Base-by-base conservation (phyloP, 1,140 invertebrate species). In the Neodiprion virginianus region DNA sequence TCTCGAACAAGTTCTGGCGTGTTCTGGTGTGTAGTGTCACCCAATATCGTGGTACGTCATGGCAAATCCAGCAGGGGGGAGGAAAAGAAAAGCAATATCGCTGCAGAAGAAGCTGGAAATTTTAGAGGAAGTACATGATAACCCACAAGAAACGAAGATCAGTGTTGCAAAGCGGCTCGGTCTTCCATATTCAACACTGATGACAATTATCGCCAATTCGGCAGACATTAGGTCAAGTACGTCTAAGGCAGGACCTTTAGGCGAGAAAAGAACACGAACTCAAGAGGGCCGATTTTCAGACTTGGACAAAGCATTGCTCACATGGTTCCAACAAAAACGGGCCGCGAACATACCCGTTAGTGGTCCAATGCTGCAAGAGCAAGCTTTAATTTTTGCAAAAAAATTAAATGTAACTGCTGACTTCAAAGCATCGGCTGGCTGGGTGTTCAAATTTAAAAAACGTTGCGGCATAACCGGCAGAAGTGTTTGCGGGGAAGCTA, bases 381-480 rank as follows among this genome's bases (percentile, higher is more conserved):
- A 85, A 73, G 83, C 82, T 67, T 65, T 80, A 77, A 73, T 81
- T 79, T 80, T 84, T 76, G 78, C 83, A 23, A 72, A 71, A 80
- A 68, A 78, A 78, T 79, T 87, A 48, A 77, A 77, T 72, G 9
- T 61, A 11, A 67, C 76, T 74, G 67, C 68, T 50, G 78, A 81
- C 70, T 87, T 88, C 81, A 71, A 67, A 21, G 85, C 82, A 61
- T 84, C 83, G 71, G 79, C 85, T 80, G 85, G 84, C 61, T 89
- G 87, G 85, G 73, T 86, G 48, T 72, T 81, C 47, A 82, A 83
- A 77, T 87, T 84, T 77, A 83, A 84, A 75, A 83, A 80, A 72
- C 73, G 79, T 48, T 74, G 83, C 71, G 73, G 76, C 69, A 72
- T 86, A 68, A 79, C 72, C 61, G 82, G 82, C 75, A 79, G 78